Evolutionary conservation across 2,888 invertebrate species (phyloP).

Genomic region (Phengaris alcon): DNA sequence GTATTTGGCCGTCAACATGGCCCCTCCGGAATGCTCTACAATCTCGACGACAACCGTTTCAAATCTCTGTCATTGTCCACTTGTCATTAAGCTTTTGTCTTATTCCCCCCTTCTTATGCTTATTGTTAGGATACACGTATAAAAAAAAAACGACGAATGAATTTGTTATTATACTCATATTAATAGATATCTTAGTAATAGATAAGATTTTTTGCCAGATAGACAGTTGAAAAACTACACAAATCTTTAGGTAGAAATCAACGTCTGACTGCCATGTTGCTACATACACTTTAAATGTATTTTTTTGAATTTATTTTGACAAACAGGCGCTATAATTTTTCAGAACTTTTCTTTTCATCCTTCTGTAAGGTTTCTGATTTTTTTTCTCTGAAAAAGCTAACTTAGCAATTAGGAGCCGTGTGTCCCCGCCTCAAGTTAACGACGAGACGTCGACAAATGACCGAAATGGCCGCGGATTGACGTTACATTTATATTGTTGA

Average conservation of each 20-base stretch:
- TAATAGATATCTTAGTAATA: no score
- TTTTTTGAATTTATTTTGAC: no score
- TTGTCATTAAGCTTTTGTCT: slow-evolving; percentile 79
- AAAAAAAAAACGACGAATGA: background rate
- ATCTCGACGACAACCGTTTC: slow-evolving; percentile 70
- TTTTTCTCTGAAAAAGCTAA: background rate
- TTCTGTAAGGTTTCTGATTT: no score
- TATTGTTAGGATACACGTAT: slow-evolving; percentile 37
- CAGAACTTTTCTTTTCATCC: no score
- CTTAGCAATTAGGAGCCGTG: slow-evolving; percentile 40
- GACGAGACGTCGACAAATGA: slow-evolving; percentile 51
- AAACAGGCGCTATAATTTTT: no score
- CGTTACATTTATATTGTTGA: slow-evolving; percentile 71
- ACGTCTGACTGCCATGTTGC: no score
- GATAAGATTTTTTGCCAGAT: no score
- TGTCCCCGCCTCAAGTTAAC: slow-evolving; percentile 53
- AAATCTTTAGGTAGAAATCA: no score
- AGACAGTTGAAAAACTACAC: no score
- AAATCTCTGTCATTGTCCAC: slow-evolving; percentile 75
- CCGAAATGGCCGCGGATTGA: slow-evolving; percentile 70
- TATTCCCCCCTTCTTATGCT: slow-evolving; percentile 63
- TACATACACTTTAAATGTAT: no score
- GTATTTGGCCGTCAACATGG: slow-evolving; percentile 48
- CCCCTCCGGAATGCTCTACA: slow-evolving; percentile 49
- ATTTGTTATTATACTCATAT: no score